These are phyloP conservation scores for Anas platyrhynchos DNA, from an alignment of 2,113 vertebrate species.

Conservation along the genomic window DNA sequence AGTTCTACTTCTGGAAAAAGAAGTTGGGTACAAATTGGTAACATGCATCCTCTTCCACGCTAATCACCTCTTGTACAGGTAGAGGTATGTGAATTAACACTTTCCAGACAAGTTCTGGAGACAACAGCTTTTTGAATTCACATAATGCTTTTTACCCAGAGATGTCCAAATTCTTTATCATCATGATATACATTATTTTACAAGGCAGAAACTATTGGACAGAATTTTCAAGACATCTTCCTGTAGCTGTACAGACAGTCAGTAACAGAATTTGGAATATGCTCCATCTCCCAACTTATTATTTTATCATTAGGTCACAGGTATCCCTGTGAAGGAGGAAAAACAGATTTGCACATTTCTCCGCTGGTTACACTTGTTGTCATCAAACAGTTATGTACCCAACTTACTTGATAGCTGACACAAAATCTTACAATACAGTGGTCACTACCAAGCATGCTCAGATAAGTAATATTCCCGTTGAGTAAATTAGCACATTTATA, in stretches of 20 bases:
- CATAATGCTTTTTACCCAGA: not conserved
- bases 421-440: not conserved
- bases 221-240: not conserved
- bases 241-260: not conserved
- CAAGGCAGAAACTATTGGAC: not conserved
- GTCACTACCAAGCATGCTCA: not conserved
- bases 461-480: conserved; percentile 21
- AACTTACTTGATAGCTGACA: not conserved
- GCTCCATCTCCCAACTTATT: not conserved
- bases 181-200: not conserved
- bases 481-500: conserved; percentile 49
- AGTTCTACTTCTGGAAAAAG: not conserved
- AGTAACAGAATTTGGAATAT: not conserved
- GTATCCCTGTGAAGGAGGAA: not conserved
- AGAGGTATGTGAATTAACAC: not conserved
- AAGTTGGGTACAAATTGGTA: not conserved
- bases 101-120: not conserved
- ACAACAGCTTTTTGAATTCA: not conserved
- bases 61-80: not conserved
- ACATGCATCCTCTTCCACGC: not conserved
- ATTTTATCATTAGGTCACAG: not conserved
- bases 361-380: not conserved
- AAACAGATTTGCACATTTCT: not conserved
- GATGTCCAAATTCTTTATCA: not conserved
- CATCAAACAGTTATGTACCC: not conserved